Base-by-base conservation (phyloP, 2,113 vertebrate genomes). In the Pseudonaja textilis region DNA sequence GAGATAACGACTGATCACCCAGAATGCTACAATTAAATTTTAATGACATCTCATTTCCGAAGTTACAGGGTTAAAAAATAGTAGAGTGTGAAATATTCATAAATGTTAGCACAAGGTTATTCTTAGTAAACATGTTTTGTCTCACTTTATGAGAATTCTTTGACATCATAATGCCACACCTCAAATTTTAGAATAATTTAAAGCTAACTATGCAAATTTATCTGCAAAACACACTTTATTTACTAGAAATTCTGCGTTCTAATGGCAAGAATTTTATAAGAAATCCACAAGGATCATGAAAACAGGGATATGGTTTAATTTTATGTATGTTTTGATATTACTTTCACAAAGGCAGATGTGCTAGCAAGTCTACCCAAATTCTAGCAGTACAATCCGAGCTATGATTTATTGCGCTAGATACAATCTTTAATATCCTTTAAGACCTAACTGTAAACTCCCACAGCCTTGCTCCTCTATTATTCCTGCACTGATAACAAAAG, bases 351-450 rank as follows among this genome's bases (percentile, higher is more conserved):
- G 5, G 26, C 26, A 10, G 55, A 26, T 69, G 18, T 56, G 88
- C 57, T 81, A 9, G 74, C 7, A 12, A 12, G 3, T 47, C 7
- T 22, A 90, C 3, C 5, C 0, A 2, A 91, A 47, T 23, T 56
- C 26, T 45, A 47, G 26, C 47, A 3, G 18, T 85, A n/a, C 54
- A 25, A 14, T n/a, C 1, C 0, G 11, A 54, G 55, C 85, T 3
- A 52, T 4, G 1, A 25, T 85, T n/a, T 0, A 0, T 0, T 16
- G 0, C 0, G 23, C 10, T 88, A 69, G 96, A 96, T 97, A 97
- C 47, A 56, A 96, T 97, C 96, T 95, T 87, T 93, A 96, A 97
- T 97, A 95, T 96, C 95, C 87, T n/a, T 25, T 0, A 85, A 87
- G 74, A 90, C 52, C n/a, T 56, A 69, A 92, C 52, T 92, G 87